Percentiles rank a stretch among this genome's conserved stretches.
Conservation (phyloP, 2,113 vertebrate species). For the Todiramphus saurophagus region DNA sequence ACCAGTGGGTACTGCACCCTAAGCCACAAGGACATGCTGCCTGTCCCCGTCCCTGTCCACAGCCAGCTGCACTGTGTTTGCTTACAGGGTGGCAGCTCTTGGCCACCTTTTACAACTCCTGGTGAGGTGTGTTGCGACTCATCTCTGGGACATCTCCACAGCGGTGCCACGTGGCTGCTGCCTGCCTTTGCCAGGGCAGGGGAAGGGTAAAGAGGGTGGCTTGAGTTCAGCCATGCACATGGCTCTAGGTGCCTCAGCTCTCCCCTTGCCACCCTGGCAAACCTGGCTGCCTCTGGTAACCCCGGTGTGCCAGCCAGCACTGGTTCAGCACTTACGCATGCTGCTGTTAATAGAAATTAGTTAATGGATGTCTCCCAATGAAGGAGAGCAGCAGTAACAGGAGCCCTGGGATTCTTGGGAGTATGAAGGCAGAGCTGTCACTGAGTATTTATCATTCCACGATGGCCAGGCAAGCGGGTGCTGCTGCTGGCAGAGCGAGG, state of each 20-base stretch:
- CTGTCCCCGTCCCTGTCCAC: background rate
- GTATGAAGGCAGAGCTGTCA: background rate
- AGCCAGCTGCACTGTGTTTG: background rate
- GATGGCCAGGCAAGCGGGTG: background rate
- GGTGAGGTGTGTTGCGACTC: accelerated
- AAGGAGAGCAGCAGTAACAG: slow-evolving; percentile 21
- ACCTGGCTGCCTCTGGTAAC: slow-evolving; percentile 16
- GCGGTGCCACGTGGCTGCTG: background rate
- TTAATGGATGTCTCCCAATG: slow-evolving; percentile 26
- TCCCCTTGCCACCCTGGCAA: background rate
- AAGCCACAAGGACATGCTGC: accelerated
- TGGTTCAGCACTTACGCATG: slow-evolving; percentile 57
- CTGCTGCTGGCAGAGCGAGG: background rate
- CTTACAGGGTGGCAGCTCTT: background rate
- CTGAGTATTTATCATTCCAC: slow-evolving; percentile 40
- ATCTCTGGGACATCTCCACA: accelerated
- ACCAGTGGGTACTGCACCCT: accelerated
- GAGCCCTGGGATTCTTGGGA: background rate
- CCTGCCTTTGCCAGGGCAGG: background rate
- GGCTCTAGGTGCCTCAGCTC: slow-evolving; percentile 3
- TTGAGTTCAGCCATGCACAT: background rate
- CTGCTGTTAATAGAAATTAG: slow-evolving; percentile 64
- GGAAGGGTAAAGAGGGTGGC: slow-evolving; percentile 8
- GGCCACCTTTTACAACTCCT: background rate
- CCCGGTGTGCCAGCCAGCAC: slow-evolving; percentile 10